phyloP scores from a whole-genome alignment of 2,113 vertebrate species.

The Micronycteris hirsuta region DNA sequence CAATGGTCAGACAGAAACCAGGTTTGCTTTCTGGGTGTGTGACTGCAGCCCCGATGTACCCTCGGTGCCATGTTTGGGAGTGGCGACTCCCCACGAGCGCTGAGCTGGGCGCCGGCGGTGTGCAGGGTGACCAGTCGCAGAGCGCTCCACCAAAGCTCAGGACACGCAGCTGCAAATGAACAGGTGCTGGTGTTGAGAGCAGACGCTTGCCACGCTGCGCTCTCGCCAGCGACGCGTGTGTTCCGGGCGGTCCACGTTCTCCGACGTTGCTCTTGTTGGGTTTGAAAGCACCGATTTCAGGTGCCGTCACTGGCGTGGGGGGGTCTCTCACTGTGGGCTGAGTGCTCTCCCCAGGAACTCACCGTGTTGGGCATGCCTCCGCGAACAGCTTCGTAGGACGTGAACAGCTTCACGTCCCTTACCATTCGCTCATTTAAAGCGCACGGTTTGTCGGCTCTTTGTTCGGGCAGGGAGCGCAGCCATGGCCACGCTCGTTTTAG shows the following conservation, averaged over 20 bases:
- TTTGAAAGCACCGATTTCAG: background rate
- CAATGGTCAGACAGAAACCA: fast-evolving
- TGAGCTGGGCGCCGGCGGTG: too few relatives aligned
- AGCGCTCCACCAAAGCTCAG: background rate
- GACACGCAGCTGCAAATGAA: background rate
- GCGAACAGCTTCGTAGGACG: background rate
- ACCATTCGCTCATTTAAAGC: background rate
- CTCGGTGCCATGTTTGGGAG: too few relatives aligned
- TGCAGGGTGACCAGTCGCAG: background rate
- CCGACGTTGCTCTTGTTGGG: too few relatives aligned
- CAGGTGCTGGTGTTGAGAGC: fast-evolving
- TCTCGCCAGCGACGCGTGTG: background rate
- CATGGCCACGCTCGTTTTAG: too few relatives aligned
- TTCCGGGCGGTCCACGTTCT: background rate
- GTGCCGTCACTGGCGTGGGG: too few relatives aligned
- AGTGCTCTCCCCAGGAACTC: background rate
- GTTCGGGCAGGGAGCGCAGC: background rate
- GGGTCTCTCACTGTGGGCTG: background rate
- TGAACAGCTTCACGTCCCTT: too few relatives aligned
- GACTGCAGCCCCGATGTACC: too few relatives aligned
- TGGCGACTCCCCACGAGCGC: background rate
- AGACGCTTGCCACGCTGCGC: background rate
- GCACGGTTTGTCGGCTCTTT: too few relatives aligned
- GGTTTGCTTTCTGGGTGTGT: background rate
- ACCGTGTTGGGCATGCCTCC: background rate